Conservation (phyloP, 2,113 vertebrate species). For the Zeus faber region DNA sequence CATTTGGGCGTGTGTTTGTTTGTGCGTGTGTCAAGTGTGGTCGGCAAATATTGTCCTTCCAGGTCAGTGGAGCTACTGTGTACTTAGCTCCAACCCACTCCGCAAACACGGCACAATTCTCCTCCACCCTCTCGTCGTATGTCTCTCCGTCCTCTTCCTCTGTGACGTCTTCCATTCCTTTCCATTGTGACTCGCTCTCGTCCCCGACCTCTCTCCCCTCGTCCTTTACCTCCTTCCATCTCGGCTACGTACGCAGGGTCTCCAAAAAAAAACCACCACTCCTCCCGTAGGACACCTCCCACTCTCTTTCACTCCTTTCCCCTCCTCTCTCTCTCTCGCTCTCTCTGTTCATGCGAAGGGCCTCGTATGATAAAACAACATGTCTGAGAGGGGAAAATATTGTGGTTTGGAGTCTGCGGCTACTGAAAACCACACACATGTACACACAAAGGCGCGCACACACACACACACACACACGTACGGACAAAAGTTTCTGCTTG, state of each 20-base stretch:
- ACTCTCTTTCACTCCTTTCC: slow-evolving; percentile 28
- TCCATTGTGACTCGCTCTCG: no score
- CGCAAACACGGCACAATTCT: slow-evolving; percentile 49
- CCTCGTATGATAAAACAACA: slow-evolving; percentile 62
- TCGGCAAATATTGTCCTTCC: slow-evolving; percentile 68
- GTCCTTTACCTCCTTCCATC: slow-evolving; percentile 7
- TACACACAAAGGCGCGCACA: slow-evolving; percentile 27
- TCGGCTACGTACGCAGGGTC: neutral
- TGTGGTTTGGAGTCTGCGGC: slow-evolving; percentile 61
- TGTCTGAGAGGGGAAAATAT: slow-evolving; percentile 67
- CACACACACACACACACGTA: slow-evolving; percentile 5
- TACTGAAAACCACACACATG: slow-evolving; percentile 44
- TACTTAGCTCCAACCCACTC: slow-evolving; percentile 64
- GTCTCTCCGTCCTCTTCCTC: slow-evolving; percentile 8
- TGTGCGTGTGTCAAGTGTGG: slow-evolving; percentile 52
- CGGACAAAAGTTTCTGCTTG: slow-evolving; percentile 3
- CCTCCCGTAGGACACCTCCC: slow-evolving; percentile 20
- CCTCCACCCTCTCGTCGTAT: slow-evolving; percentile 18
- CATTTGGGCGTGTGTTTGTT: slow-evolving; percentile 55
- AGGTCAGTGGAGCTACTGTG: slow-evolving; percentile 66
- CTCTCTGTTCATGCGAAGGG: slow-evolving; percentile 13
- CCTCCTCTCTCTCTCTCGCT: slow-evolving; percentile 20
- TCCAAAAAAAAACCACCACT: slow-evolving; percentile 5
- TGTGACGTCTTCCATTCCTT: neutral
- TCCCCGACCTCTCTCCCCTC: neutral